Percentiles rank a stretch among this genome's conserved stretches.
Evolutionary conservation across 2,888 invertebrate species (phyloP).

Genomic region (Odontocolon sp.): DNA sequence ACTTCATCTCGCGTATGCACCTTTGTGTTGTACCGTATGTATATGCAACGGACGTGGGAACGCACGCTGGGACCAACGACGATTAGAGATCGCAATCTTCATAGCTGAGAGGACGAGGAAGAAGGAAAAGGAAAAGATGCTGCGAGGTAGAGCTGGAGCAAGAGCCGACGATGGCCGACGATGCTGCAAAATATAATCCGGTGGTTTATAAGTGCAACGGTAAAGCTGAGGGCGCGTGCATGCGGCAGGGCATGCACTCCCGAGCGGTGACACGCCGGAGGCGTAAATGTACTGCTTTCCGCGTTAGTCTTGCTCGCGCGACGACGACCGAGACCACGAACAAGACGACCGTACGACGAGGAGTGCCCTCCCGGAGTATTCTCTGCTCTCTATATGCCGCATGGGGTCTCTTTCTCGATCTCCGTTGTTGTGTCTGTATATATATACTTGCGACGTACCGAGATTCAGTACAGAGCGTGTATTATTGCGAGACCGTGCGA

Average conservation of each 20-base stretch:
- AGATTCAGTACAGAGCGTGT: constrained; percentile 38
- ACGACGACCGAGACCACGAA: constrained; percentile 18
- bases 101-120: constrained; percentile 26
- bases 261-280: constrained; percentile 58
- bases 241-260: constrained; percentile 9
- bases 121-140: constrained; percentile 25
- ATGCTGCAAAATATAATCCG: constrained; percentile 50
- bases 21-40: neutral
- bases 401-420: neutral
- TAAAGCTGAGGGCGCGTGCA: constrained; percentile 37
- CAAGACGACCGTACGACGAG: constrained; percentile 46
- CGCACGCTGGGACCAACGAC: constrained; percentile 48
- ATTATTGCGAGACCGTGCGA: constrained; percentile 37
- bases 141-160: neutral
- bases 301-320: constrained; percentile 50
- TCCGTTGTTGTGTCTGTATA: neutral
- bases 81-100: constrained; percentile 58
- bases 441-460: constrained; percentile 21
- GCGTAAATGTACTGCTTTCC: constrained; percentile 61
- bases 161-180: constrained; percentile 1
- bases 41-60: constrained; percentile 53
- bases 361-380: constrained; percentile 49
- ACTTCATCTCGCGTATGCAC: neutral
- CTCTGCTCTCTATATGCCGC: neutral
- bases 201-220: constrained; percentile 57